These are phyloP conservation scores for Enteromius radiatus DNA, from an alignment of 2,797 vertebrate genomes.

Conservation along the genomic window DNA sequence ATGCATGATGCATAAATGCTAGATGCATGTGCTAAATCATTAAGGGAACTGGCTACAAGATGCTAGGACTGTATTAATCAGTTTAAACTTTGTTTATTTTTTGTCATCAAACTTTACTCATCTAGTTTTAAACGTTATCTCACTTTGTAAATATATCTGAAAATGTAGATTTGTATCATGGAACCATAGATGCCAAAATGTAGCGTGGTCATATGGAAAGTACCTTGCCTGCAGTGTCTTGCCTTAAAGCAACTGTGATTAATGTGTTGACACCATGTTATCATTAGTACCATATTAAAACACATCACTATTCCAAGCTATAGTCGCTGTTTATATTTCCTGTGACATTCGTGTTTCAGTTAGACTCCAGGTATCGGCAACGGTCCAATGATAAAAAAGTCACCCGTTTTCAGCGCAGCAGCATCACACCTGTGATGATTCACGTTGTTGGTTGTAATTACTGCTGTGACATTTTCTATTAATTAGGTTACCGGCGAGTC, in stretches of 20 bases:
- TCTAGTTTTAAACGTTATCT: neutral
- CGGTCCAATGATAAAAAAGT: slow-evolving; percentile 65
- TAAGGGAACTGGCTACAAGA: neutral
- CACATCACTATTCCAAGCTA: too few relatives aligned
- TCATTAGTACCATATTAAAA: neutral
- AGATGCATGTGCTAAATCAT: neutral
- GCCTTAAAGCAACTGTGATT: neutral
- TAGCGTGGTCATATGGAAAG: neutral
- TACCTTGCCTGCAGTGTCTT: neutral
- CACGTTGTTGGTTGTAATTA: slow-evolving; percentile 77
- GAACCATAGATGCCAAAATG: neutral
- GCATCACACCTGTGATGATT: slow-evolving; percentile 68
- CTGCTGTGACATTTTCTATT: slow-evolving; percentile 82
- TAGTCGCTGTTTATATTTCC: neutral
- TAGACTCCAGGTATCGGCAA: slow-evolving; percentile 58
- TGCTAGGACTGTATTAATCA: neutral
- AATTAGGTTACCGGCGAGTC: slow-evolving; percentile 81
- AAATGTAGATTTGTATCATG: neutral
- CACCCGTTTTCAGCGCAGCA: slow-evolving; percentile 45
- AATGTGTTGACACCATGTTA: neutral
- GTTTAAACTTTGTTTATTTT: neutral
- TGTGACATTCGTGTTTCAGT: slow-evolving; percentile 42
- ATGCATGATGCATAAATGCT: too few relatives aligned
- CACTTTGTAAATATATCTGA: neutral
- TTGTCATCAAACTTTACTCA: neutral